Evolutionary conservation across 2,888 invertebrate genomes (phyloP), one percentile per base, ranked within the genome.

Genomic region (Machimus rusticus): DNA sequence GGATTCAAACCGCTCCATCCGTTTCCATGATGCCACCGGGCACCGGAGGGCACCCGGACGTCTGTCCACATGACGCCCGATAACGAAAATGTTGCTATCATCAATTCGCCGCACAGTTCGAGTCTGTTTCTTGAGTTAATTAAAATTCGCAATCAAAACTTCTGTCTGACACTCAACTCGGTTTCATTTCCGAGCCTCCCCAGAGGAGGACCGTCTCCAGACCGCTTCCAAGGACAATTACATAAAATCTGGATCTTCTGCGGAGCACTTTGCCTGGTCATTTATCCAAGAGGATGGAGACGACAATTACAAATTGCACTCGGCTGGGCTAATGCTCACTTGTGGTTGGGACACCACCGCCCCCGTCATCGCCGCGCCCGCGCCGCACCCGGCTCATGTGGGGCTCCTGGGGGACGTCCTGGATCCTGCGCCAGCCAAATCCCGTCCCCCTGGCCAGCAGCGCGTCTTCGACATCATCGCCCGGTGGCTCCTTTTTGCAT

Each of bases 281-380:
- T 86, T 77, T 55, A 86, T 86, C 46, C 86, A 31, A 23, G 37
- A 86, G 77, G 55, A 77, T 86, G 86, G 86, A 86, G 86, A 86
- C 86, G 86, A 86, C 86, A 86, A 86, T 86, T 86, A 86, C 86
- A 86, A 86, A 86, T 86, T 86, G 86, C 77, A 37, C 31, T 77
- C 77, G 86, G 37, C 55, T 86, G 1, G 77, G 55, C 77, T 77
- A 86, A 86, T 77, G 86, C 55, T 86, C 77, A 57, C 39, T 77
- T 77, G 86, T 23, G 86, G 86, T 74, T 85, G 31, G 16, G 46
- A 43, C 74, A 31, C 74, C 28, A 31, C 51, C 28, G 1, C 12
- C 14, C 39, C 12, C 39, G 37, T 12, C 28, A 14, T 39, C 39
- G 12, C 57, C 66, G 8, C 31, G n/a, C 57, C 57, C 66, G 8